Evolutionary conservation across 2,888 invertebrate species (phyloP), one percentile per base, ranked within the genome.

Genomic region (Polia nebulosa): DNA sequence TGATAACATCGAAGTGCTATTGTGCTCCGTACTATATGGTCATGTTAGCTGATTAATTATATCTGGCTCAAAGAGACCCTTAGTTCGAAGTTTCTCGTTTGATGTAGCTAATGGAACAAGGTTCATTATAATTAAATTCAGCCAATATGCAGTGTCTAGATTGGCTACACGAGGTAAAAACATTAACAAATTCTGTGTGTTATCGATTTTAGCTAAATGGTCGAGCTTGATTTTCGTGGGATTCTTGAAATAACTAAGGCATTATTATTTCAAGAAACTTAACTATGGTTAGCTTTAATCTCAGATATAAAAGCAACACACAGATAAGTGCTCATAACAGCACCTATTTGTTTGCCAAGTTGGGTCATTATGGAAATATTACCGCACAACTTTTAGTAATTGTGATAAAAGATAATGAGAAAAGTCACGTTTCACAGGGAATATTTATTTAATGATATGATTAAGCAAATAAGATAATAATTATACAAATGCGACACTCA

Each of bases 11-110:
- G 70, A 56, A 55, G 36, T 66, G 62, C 53, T 69, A 70, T 76
- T 78, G 65, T 80, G 53, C 44, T 47, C 44, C 17, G 25, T 22
- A 61, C 47, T 44, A n/a, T 72, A 57, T 55, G 66, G 67, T 67
- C 65, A 72, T 71, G 74, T 81, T 78, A 81, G 59, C 65, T 67
- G 71, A 83, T 83, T 76, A 82, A 78, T 82, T 78, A 73, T 67
- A 83, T 69, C 52, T 71, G 61, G 13, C 58, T 75, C 71, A 77
- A 76, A 72, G 70, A 58, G 41, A 66, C 65, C 69, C 69, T 74
- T 69, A 49, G 77, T 66, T 76, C 47, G 59, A 60, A 80, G 65
- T 61, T 74, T 34, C 53, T 62, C 47, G 63, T 81, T 81, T 72
- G 79, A 70, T 61, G 56, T 64, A 67, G 55, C 65, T 62, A 76